These are phyloP conservation scores for Anser cygnoides DNA, from an alignment of 2,113 vertebrate species.

Conservation along the genomic window DNA sequence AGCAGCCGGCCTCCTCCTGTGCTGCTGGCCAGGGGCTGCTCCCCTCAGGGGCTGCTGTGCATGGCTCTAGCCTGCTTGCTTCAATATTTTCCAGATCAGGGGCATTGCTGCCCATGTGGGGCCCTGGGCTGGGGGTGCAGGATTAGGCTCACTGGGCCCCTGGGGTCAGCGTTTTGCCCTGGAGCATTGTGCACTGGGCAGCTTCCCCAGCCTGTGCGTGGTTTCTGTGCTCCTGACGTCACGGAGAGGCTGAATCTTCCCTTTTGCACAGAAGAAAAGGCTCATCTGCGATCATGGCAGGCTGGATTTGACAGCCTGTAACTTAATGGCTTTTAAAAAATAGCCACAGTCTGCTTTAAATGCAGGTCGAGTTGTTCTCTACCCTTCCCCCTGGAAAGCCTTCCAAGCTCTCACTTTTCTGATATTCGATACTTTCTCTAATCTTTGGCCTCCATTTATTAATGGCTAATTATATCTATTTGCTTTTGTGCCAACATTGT, in stretches of 20 bases:
- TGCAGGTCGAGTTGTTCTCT: neutral
- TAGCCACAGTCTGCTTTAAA: neutral
- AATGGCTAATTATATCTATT: conserved; percentile 56
- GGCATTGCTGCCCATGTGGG: fast-evolving
- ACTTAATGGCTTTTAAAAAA: neutral
- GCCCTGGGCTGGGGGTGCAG: neutral
- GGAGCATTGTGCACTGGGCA: fast-evolving
- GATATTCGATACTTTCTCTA: conserved; percentile 6
- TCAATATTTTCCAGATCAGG: neutral
- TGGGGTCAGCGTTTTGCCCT: neutral
- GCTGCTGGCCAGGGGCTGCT: neutral
- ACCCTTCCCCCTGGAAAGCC: neutral
- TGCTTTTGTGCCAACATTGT: conserved; percentile 54
- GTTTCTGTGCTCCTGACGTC: neutral
- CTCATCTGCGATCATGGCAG: neutral
- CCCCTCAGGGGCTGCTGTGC: neutral
- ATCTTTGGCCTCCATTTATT: conserved; percentile 48
- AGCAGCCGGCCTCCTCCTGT: neutral
- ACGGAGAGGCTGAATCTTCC: neutral
- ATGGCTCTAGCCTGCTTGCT: neutral
- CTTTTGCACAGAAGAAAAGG: neutral
- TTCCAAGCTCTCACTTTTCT: neutral
- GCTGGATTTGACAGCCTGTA: neutral
- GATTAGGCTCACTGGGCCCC: neutral
- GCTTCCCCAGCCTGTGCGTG: neutral